Evolutionary conservation across 2,113 vertebrate species (phyloP).

Genomic region (Caranx ignobilis): DNA sequence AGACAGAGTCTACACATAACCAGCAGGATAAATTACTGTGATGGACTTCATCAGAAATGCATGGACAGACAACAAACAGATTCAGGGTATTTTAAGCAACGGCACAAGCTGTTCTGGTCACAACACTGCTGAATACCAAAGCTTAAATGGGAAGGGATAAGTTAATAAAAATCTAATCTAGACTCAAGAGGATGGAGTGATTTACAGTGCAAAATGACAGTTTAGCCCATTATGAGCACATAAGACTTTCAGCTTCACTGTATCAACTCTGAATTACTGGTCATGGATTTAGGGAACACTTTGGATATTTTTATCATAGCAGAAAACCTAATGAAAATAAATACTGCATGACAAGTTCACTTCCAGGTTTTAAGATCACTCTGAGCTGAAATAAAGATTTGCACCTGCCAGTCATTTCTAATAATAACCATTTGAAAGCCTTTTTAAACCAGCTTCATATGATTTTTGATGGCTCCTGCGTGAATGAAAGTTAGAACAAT

Average conservation of each 20-base stretch:
- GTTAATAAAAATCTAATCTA: slow-evolving; percentile 22
- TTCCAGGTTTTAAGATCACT: too few species aligned
- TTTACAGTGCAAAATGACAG: neutral
- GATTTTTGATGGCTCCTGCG: too few species aligned
- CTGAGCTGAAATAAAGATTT: neutral
- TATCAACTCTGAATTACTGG: neutral
- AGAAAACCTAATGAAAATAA: too few species aligned
- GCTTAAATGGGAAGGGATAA: slow-evolving; percentile 22
- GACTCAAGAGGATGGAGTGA: slow-evolving; percentile 15
- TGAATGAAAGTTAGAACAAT: too few species aligned
- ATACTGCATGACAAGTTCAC: too few species aligned
- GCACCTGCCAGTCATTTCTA: neutral
- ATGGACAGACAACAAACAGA: slow-evolving; percentile 52
- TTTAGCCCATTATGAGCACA: neutral
- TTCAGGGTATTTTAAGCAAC: slow-evolving; percentile 43
- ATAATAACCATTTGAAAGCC: neutral
- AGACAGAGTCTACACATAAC: slow-evolving; percentile 54
- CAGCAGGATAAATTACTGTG: slow-evolving; percentile 52
- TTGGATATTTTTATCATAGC: too few species aligned
- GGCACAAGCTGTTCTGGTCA: slow-evolving; percentile 51
- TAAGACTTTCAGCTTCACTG: neutral
- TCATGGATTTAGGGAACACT: too few species aligned
- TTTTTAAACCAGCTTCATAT: too few species aligned
- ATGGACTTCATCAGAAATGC: slow-evolving; percentile 48
- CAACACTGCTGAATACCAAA: neutral